Evolutionary conservation across 2,888 invertebrate genomes (phyloP), one percentile per base, ranked within the genome.

Genomic region (Oegoconia quadripuncta): DNA sequence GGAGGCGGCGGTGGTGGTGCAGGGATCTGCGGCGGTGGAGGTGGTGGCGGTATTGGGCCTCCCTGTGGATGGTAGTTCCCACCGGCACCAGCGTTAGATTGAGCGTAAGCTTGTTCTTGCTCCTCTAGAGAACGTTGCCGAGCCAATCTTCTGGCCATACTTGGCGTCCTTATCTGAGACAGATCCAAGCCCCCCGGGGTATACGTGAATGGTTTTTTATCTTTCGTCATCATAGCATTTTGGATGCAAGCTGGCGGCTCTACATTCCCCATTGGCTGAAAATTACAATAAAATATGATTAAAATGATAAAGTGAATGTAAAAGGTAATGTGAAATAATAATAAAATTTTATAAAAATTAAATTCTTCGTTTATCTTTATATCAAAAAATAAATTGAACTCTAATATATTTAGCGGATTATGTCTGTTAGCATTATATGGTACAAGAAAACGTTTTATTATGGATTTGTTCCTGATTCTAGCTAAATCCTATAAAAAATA

Each of bases 161-260:
- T 91, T 7, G 97, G 97, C 37, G 96, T 96, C 46, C 92, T 91
- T 44, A 97, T 96, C 80, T 97, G 96, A 7, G 96, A 95, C 35
- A 97, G 88, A 75, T 97, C 96, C 42, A 97, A 89, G 48, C 97
- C 97, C 12, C 97, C 97, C 1, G 97, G 97, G 12, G 97, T 96
- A 75, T 97, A 97, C n/a, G 97, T 97, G 74, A 97, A 97, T 8
- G 97, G 97, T 67, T 97, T 97, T 79, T 97, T 97, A 79, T 97
- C 97, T 81, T 97, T 97, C 61, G 95, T 95, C 93, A 96, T 93
- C 95, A 96, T 96, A 20, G 97, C 96, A 75, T 96, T 95, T 73
- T 96, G 96, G 40, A 97, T 94, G 57, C 96, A 95, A 48, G 94
- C 93, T 46, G 97, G 97, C 28, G 96, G 95, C 68, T 95, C 95